Base-by-base conservation (phyloP, 2,113 vertebrate species). In the Pseudolaguvia tuberculata region DNA sequence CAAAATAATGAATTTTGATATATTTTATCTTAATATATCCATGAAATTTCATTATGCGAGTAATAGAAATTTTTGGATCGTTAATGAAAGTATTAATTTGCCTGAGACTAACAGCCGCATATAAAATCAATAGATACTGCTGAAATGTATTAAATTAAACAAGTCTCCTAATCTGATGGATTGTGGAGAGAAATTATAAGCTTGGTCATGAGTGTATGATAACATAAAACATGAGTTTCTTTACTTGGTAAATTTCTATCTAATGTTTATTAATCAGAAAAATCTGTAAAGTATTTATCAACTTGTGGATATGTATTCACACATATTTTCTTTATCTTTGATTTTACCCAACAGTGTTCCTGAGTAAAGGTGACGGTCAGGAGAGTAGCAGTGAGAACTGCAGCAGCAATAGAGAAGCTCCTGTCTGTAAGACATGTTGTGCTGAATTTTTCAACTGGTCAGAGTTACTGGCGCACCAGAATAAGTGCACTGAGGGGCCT, bases 121-220 rank as follows among this genome's bases (percentile, higher is more conserved):
- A 94, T 91, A 89, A 97, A 98, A 99, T 99, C 97, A 93, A 99
- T 99, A 90, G 80, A 90, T 91, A 93, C 91, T 95, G 97, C 98
- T 94, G 96, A 98, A 98, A 98, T 98, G n/a, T 95, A 94, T 98
- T 99, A 95, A 94, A 94, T 95, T 95, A 96, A 96, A 97, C 95
- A 94, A 90, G 85, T 86, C 90, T 91, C 90, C 93, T 93, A 89
- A 93, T 92, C 92, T 93, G 88, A 95, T 94, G 90, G 93, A 94
- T 94, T 91, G 91, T 83, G 86, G 90, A 89, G 89, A 91, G 91
- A 93, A 94, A 93, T 92, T 78, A 87, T 84, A 81, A 83, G 84
- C 66, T 78, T 68, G 52, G 58, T 87, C 92, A 92, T 93, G 92
- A 91, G 90, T 87, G 84, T 89, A 90, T 87, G 91, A 63, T 90